A percentile compares a stretch with the other conserved stretches of the same genome.
These are phyloP conservation scores for Danionella cerebrum DNA, from an alignment of 2,113 vertebrate genomes.

Conservation along the genomic window DNA sequence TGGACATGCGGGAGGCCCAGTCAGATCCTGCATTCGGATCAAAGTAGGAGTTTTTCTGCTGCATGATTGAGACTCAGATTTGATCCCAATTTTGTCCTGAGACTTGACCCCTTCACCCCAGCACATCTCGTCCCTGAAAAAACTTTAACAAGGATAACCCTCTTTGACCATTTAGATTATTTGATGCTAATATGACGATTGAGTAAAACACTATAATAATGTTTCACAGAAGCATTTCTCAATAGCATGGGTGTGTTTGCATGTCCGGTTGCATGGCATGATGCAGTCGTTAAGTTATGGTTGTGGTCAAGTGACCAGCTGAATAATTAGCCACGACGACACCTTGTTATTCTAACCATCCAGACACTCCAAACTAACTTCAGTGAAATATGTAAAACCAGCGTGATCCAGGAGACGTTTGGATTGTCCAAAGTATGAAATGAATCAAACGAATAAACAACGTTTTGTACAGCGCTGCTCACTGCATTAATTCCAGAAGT, in stretches of 20 bases:
- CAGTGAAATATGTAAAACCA: too few species aligned
- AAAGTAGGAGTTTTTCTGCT: constrained; percentile 74
- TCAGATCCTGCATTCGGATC: constrained; percentile 77
- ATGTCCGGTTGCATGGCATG: constrained; percentile 67
- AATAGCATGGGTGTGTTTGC: constrained; percentile 55
- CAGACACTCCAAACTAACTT: too few species aligned
- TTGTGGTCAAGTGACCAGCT: too few species aligned
- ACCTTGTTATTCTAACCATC: too few species aligned
- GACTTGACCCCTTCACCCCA: constrained; percentile 26
- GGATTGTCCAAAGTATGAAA: too few species aligned
- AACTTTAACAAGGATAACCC: constrained; percentile 4
- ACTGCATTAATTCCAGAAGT: too few species aligned
- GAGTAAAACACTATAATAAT: not conserved
- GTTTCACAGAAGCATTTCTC: not conserved
- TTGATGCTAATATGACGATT: not conserved
- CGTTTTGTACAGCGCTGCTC: too few species aligned
- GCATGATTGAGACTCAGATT: constrained; percentile 63
- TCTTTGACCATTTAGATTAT: not conserved
- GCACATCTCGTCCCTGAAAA: constrained; percentile 8
- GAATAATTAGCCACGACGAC: too few species aligned
- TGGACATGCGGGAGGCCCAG: constrained; percentile 75
- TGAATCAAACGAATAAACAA: too few species aligned
- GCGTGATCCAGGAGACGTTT: too few species aligned
- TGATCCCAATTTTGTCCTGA: constrained; percentile 24
- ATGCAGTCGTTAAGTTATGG: constrained; percentile 48